phyloP scores from a whole-genome alignment of 2,888 invertebrate genomes.

The Acleris sparsana region DNA sequence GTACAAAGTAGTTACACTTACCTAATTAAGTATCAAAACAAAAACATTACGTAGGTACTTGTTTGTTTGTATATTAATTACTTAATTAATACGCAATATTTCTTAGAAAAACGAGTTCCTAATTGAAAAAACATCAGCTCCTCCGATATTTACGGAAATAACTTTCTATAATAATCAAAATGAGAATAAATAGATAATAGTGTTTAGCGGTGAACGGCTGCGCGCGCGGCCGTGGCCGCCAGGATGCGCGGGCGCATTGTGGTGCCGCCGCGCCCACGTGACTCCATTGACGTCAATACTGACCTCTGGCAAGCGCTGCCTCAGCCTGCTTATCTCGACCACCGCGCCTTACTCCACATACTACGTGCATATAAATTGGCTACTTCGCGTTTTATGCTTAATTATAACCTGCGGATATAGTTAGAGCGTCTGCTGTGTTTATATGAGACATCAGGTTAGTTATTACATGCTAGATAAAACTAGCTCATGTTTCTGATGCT shows the following conservation, averaged over 20 bases:
- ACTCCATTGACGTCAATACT: conserved; percentile 88
- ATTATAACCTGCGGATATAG: conserved; percentile 7
- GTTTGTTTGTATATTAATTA: too few relatives aligned
- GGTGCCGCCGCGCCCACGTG: conserved; percentile 80
- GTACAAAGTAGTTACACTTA: too few relatives aligned
- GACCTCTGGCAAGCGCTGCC: conserved; percentile 83
- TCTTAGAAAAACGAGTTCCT: too few relatives aligned
- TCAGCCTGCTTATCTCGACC: conserved; percentile 68
- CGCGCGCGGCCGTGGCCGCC: conserved; percentile 3
- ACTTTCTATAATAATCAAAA: conserved; percentile 5
- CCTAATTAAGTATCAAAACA: too few relatives aligned
- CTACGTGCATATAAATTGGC: conserved; percentile 43
- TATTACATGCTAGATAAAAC: too few relatives aligned
- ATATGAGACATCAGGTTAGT: too few relatives aligned
- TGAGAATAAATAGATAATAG: not conserved
- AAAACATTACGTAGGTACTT: too few relatives aligned
- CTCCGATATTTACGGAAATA: not conserved
- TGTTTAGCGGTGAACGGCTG: conserved; percentile 3
- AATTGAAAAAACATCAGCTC: too few relatives aligned
- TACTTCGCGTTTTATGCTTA: conserved; percentile 29
- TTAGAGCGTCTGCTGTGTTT: not conserved
- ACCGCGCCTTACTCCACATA: conserved; percentile 68
- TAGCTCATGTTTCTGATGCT: too few relatives aligned
- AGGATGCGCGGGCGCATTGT: conserved; percentile 30
- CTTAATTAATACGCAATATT: too few relatives aligned